Conservation (phyloP, 1,140 invertebrate genomes). For the Macrobrachium rosenbergii region DNA sequence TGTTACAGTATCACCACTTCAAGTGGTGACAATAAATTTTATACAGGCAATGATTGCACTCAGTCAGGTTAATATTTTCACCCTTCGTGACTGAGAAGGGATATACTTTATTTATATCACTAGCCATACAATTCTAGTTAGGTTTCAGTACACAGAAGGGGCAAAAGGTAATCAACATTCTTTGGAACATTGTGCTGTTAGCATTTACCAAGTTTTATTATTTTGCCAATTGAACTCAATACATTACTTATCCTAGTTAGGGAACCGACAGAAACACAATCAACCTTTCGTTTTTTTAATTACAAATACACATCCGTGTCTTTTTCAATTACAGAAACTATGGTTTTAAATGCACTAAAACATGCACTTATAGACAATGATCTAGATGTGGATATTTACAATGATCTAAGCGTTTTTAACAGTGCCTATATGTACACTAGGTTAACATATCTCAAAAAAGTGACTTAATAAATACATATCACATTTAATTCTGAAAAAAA, state of each 20-base stretch:
- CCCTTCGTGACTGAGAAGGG: too few species aligned
- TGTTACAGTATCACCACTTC: too few species aligned
- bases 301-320: conserved; percentile 64
- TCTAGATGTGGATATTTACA: conserved; percentile 61
- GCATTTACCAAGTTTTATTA: too few species aligned
- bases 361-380: conserved; percentile 63
- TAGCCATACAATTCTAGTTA: too few species aligned
- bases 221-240: neutral
- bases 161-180: too few species aligned
- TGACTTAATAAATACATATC: conserved; percentile 65
- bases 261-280: conserved; percentile 15
- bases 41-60: too few species aligned
- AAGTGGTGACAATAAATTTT: too few species aligned
- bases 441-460: conserved; percentile 55
- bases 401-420: conserved; percentile 61
- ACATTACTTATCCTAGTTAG: neutral
- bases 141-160: too few species aligned
- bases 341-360: conserved; percentile 62
- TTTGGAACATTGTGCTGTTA: too few species aligned
- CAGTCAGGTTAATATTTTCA: too few species aligned
- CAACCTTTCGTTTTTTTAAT: conserved; percentile 49
- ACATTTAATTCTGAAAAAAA: conserved; percentile 63
- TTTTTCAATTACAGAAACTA: conserved; percentile 61
- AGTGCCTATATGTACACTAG: conserved; percentile 57
- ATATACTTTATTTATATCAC: too few species aligned